Percentiles rank a stretch among this genome's conserved stretches.
Evolutionary conservation across 1,140 invertebrate genomes (phyloP).

Genomic region (Rhopalosiphum maidis): DNA sequence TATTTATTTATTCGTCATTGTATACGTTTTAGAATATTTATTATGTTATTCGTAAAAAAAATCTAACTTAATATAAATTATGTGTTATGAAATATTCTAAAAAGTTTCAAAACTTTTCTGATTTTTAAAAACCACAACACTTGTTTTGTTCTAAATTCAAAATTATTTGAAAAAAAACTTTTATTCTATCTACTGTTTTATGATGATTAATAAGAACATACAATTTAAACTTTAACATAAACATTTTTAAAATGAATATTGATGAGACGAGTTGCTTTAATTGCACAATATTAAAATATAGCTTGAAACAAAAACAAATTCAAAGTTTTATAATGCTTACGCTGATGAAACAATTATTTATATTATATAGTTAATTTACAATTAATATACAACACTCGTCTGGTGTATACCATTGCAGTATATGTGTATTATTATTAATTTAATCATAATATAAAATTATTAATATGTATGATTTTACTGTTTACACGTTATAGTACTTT

Average conservation of each 20-base stretch:
- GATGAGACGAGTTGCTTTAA: background rate
- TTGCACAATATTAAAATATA: background rate
- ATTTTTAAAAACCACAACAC: background rate
- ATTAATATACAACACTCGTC: background rate
- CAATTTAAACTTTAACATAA: constrained; percentile 27
- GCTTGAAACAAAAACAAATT: background rate
- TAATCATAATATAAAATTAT: background rate
- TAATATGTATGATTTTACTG: background rate
- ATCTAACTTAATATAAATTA: background rate
- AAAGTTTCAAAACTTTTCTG: background rate
- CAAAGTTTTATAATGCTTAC: background rate
- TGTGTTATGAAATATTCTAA: background rate
- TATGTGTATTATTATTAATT: background rate
- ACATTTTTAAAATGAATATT: constrained; percentile 29
- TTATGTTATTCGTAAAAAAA: background rate
- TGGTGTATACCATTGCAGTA: background rate
- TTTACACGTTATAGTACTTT: background rate
- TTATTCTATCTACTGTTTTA: background rate
- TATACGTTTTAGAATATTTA: background rate
- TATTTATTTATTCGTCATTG: background rate
- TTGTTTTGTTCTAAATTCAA: background rate
- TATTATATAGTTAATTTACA: background rate
- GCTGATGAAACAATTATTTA: background rate
- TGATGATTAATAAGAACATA: background rate
- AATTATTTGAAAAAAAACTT: background rate